Evolutionary conservation across 2,888 invertebrate genomes (phyloP), one percentile per base, ranked within the genome.

Genomic region (Allygus modestus): DNA sequence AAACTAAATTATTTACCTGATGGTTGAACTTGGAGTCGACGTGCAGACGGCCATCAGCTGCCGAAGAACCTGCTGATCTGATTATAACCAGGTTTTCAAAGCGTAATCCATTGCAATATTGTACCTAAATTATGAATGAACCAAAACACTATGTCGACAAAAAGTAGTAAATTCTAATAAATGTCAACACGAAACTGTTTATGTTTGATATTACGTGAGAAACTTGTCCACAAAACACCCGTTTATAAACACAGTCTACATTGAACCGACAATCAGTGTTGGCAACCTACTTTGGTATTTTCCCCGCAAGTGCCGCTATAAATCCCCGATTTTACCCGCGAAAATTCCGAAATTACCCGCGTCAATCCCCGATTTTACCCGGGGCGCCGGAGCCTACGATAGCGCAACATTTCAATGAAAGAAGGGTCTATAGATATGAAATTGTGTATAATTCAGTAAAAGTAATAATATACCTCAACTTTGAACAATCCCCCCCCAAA

Each of bases 41-140:
- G 81, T 84, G 84, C 84, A 84, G 84, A 84, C 84, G 75, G 82
- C 84, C 82, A 84, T 84, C 84, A 84, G 84, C 84, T 84, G 84
- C 84, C 84, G 61, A 75, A 81, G 84, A 82, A 84, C 84, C 84
- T 84, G 84, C 84, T 84, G 84, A 84, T 84, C 83, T 61, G 69
- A 84, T 81, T 84, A 84, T 46, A 81, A 84, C 79, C 73, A 84
- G 61, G 54, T 82, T 84, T 82, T 79, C 81, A 43, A 84, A 28
- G 65, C 73, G 37, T 73, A 81, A 73, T 84, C 69, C 84, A 84
- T 84, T 65, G 31, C 26, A 51, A 43, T 46, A 20, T 65, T 28
- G 43, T 69, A 37, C 7, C 46, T 46, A 41, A 69, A 28, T 26
- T 31, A 46, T 69, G 26, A 31, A 69, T 43, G 20, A 65, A 46